Percentiles rank a stretch among this genome's conserved stretches.
These are phyloP conservation scores for Sphenopsis melanotis DNA, from an alignment of 2,797 vertebrate genomes.

Conservation along the genomic window DNA sequence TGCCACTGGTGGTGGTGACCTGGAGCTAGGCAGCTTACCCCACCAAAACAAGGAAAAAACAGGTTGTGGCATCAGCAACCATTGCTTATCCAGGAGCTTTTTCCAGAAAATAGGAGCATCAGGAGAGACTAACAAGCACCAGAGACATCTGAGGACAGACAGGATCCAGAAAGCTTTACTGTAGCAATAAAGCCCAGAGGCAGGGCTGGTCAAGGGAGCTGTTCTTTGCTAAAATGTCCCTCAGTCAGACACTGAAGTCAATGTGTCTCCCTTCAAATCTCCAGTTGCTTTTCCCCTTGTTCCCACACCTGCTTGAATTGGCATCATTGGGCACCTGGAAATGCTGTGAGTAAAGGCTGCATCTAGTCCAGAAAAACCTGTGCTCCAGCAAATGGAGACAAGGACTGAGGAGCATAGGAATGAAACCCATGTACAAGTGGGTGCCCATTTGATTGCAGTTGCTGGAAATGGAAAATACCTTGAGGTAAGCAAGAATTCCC, in stretches of 20 bases:
- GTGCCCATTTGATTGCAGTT: neutral
- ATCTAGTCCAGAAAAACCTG: neutral
- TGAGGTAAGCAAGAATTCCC: neutral
- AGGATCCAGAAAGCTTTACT: neutral
- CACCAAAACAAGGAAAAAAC: neutral
- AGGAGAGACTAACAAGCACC: neutral
- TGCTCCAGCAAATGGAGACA: neutral
- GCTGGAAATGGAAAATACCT: neutral
- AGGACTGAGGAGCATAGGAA: neutral
- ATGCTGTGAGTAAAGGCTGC: neutral
- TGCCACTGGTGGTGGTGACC: neutral
- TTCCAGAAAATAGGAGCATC: neutral
- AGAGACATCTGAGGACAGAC: neutral
- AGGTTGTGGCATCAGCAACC: neutral
- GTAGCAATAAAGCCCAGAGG: neutral
- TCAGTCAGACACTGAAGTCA: neutral
- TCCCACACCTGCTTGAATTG: neutral
- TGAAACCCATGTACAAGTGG: neutral
- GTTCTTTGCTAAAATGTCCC: neutral
- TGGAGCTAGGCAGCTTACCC: neutral
- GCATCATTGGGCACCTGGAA: neutral
- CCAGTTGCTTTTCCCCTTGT: neutral
- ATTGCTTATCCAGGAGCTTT: accelerated
- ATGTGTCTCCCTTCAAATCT: neutral
- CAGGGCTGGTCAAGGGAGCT: neutral